Evolutionary conservation across 2,797 vertebrate species (phyloP).

Genomic region (Crenuchus spilurus): DNA sequence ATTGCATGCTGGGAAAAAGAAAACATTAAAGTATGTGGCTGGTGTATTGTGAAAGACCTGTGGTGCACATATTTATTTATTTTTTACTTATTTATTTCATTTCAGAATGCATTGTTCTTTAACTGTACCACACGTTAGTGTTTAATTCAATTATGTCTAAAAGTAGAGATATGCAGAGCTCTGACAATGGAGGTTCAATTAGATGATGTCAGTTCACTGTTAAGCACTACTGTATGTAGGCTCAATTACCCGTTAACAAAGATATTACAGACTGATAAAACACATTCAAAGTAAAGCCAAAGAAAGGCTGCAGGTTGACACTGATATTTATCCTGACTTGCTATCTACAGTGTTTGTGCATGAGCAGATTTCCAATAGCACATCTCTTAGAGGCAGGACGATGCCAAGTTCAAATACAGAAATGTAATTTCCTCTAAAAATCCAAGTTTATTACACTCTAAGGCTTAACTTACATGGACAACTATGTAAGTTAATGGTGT

Average conservation of each 20-base stretch:
- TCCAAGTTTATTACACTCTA: too few relatives aligned
- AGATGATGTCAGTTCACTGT: not conserved
- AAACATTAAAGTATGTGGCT: not conserved
- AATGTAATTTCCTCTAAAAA: not conserved
- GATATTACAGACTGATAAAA: too few relatives aligned
- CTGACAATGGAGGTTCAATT: not conserved
- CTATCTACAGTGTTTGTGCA: not conserved
- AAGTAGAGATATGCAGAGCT: constrained; percentile 1
- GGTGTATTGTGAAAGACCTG: not conserved
- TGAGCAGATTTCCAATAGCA: too few relatives aligned
- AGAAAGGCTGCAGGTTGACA: not conserved
- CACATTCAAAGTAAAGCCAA: not conserved
- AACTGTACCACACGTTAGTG: constrained; percentile 7
- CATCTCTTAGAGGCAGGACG: not conserved
- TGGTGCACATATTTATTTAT: not conserved
- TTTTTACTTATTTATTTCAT: constrained; percentile 29
- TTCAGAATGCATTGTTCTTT: constrained; percentile 24
- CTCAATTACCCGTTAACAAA: too few relatives aligned
- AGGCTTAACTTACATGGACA: too few relatives aligned
- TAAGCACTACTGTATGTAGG: too few relatives aligned
- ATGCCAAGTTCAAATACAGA: not conserved
- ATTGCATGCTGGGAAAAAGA: constrained; percentile 26
- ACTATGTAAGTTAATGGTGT: not conserved
- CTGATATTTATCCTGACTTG: not conserved
- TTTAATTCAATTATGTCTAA: not conserved